Conservation (phyloP, 2,888 invertebrate species). For the Celastrina argiolus region DNA sequence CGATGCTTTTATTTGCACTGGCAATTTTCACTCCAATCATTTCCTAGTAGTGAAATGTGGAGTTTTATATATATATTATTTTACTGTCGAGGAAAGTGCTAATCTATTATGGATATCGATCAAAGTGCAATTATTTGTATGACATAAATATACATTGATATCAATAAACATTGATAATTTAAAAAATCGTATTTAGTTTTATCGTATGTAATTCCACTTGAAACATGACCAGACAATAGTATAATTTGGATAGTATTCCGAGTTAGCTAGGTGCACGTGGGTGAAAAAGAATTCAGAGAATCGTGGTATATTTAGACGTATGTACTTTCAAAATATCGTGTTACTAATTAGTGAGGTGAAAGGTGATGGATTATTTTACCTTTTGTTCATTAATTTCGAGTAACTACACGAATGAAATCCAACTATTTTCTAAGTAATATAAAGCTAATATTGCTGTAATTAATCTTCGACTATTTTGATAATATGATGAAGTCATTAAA, state of each 20-base stretch:
- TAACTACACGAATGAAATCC: neutral
- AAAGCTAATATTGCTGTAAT: neutral
- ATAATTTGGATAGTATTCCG: neutral
- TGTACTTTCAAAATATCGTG: constrained; percentile 11
- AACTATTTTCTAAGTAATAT: constrained; percentile 4
- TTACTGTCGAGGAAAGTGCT: neutral
- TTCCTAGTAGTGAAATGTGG: neutral
- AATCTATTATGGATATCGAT: too few relatives aligned
- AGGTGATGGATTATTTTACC: constrained; percentile 19
- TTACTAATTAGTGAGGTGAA: constrained; percentile 20
- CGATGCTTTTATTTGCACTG: neutral
- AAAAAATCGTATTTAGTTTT: too few relatives aligned
- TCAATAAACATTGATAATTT: too few relatives aligned
- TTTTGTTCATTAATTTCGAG: neutral
- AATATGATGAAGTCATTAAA: neutral
- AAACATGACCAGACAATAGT: neutral
- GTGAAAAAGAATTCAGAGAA: constrained; percentile 6
- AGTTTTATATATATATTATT: neutral
- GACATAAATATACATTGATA: too few relatives aligned
- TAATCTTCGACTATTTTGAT: neutral
- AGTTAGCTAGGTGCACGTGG: neutral
- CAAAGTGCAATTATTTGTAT: too few relatives aligned
- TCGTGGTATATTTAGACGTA: constrained; percentile 7
- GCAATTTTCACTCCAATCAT: neutral
- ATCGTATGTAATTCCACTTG: neutral